Conservation (phyloP, 2,113 vertebrate species). For the Phalacrocorax brasilianus region DNA sequence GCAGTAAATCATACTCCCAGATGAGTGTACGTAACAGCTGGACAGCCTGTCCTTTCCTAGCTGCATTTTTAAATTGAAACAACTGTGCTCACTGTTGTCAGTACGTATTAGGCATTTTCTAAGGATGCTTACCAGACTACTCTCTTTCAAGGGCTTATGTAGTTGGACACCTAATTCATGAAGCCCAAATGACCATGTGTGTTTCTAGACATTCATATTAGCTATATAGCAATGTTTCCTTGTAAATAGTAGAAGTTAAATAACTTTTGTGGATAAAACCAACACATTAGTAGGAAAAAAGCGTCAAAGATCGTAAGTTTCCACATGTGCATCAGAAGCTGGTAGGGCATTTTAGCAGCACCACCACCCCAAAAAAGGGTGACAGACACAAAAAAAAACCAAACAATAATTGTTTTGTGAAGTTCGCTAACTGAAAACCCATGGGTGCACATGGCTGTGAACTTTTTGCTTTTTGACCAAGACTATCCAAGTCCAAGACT, state of each 20-base stretch:
- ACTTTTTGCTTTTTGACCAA: neutral
- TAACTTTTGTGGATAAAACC: neutral
- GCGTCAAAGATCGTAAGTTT: neutral
- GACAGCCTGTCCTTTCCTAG: neutral
- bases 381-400: neutral
- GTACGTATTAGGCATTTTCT: neutral
- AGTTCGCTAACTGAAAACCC: neutral
- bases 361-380: neutral
- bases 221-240: neutral
- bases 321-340: neutral
- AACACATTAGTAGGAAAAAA: neutral
- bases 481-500: too few species aligned
- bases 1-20: neutral
- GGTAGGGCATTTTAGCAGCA: neutral
- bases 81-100: neutral
- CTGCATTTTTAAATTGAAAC: neutral
- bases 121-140: neutral
- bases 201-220: neutral
- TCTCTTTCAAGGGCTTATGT: neutral
- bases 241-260: neutral
- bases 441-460: neutral
- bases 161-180: neutral
- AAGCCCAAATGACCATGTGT: neutral
- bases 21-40: neutral
- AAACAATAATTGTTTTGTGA: neutral